Percentiles rank a stretch among this genome's conserved stretches.
Conservation (phyloP, 2,888 invertebrate genomes). For the Hylaea fasciaria region DNA sequence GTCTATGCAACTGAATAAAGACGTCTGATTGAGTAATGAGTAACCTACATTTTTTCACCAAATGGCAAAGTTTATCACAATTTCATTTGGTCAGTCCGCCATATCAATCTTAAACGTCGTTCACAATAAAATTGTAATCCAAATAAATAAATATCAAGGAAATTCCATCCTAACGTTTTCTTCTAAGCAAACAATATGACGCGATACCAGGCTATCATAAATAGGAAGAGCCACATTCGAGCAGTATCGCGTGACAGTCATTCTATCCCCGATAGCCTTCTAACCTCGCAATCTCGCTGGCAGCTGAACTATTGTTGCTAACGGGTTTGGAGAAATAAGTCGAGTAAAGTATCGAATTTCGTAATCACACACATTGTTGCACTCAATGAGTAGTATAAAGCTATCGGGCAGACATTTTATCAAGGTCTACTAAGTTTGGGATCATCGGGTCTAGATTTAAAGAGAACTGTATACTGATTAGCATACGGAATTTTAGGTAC, state of each 20-base stretch:
- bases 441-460: too few relatives aligned
- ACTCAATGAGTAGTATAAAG: slow-evolving; percentile 1
- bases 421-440: neutral
- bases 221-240: slow-evolving; percentile 47
- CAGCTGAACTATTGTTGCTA: slow-evolving; percentile 39
- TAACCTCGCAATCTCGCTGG: slow-evolving; percentile 49
- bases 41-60: too few relatives aligned
- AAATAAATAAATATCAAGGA: too few relatives aligned
- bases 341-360: slow-evolving; percentile 8
- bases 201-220: slow-evolving; percentile 45
- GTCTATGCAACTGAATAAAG: too few relatives aligned
- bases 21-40: too few relatives aligned
- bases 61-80: too few relatives aligned
- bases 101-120: too few relatives aligned
- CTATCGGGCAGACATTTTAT: slow-evolving; percentile 21
- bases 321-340: slow-evolving; percentile 31
- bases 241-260: slow-evolving; percentile 48
- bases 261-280: slow-evolving; percentile 57
- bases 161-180: neutral
- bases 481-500: too few relatives aligned
- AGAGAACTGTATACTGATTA: too few relatives aligned
- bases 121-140: too few relatives aligned
- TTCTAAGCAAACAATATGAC: neutral
- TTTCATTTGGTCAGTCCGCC: too few relatives aligned
- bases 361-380: slow-evolving; percentile 28